Evolutionary conservation across 2,113 vertebrate species (phyloP).

Genomic region (Anarhynchus alexandrinus): DNA sequence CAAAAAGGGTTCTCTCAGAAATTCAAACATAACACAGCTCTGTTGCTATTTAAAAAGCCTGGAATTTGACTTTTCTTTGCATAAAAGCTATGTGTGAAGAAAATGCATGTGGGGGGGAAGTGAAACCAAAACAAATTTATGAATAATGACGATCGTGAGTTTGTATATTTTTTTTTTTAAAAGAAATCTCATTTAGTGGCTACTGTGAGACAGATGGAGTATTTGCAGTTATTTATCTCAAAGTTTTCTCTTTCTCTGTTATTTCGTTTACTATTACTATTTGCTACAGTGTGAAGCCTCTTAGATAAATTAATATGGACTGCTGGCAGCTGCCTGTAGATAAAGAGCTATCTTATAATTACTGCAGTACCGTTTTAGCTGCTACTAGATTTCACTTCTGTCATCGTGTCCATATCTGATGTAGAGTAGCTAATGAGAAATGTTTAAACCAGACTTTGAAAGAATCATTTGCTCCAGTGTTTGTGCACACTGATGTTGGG

Average conservation of each 20-base stretch:
- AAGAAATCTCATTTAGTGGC: background rate
- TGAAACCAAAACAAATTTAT: background rate
- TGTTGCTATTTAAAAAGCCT: background rate
- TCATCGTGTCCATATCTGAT: background rate
- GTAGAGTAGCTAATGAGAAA: background rate
- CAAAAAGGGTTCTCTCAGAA: background rate
- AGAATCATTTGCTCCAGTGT: background rate
- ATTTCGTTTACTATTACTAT: background rate
- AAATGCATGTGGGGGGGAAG: background rate
- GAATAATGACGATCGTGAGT: background rate
- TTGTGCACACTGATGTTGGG: background rate
- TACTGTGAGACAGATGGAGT: background rate
- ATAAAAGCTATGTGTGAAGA: background rate
- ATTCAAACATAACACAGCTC: background rate
- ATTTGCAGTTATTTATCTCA: background rate
- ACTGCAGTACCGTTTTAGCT: constrained; percentile 19
- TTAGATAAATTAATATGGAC: background rate
- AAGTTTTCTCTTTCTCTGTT: background rate
- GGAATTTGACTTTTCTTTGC: background rate
- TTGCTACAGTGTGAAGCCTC: background rate
- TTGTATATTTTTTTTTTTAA: background rate
- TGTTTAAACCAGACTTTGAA: background rate
- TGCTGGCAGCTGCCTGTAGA: constrained; percentile 31
- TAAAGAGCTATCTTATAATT: constrained; percentile 35
- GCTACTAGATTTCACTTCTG: constrained; percentile 9